phyloP scores from a whole-genome alignment of 2,888 invertebrate genomes.

The Ophioninae sp. region DNA sequence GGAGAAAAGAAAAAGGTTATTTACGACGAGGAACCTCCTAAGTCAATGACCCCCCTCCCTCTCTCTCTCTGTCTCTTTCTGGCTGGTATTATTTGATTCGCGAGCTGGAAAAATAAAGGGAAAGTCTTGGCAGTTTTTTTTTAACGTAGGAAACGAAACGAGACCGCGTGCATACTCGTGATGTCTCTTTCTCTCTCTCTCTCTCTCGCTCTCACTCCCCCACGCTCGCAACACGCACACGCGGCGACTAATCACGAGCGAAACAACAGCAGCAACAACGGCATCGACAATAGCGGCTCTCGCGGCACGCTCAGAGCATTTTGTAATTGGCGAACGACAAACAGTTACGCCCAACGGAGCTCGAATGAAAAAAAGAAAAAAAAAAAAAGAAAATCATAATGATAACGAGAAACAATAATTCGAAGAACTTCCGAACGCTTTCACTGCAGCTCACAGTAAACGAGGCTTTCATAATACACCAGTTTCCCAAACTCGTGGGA shows the following conservation, averaged over 20 bases:
- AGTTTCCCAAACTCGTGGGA: constrained; percentile 3
- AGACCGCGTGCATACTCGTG: constrained; percentile 53
- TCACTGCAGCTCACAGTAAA: constrained; percentile 43
- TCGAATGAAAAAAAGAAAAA: constrained; percentile 49
- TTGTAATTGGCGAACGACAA: constrained; percentile 63
- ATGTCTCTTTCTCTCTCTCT: neutral
- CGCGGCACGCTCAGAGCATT: constrained; percentile 48
- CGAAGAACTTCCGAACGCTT: constrained; percentile 56
- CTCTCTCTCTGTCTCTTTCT: constrained; percentile 20
- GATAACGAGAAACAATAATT: constrained; percentile 48
- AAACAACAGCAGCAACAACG: constrained; percentile 40
- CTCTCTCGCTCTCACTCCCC: too few relatives aligned
- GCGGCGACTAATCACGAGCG: constrained; percentile 16
- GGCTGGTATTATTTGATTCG: constrained; percentile 31
- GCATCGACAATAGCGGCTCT: constrained; percentile 45
- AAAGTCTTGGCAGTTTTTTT: constrained; percentile 54
- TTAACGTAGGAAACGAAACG: constrained; percentile 62
- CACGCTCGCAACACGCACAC: constrained; percentile 4
- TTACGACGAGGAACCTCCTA: constrained; percentile 23
- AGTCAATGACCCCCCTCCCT: constrained; percentile 42
- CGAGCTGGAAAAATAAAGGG: constrained; percentile 60
- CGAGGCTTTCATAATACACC: neutral
- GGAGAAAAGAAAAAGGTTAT: constrained; percentile 40
- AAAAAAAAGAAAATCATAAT: too few relatives aligned
- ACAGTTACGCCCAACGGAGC: constrained; percentile 62